A percentile compares a stretch with the other conserved stretches of the same genome.
phyloP scores from a whole-genome alignment of 2,888 invertebrate genomes.

The Agonopterix alstromeriana region DNA sequence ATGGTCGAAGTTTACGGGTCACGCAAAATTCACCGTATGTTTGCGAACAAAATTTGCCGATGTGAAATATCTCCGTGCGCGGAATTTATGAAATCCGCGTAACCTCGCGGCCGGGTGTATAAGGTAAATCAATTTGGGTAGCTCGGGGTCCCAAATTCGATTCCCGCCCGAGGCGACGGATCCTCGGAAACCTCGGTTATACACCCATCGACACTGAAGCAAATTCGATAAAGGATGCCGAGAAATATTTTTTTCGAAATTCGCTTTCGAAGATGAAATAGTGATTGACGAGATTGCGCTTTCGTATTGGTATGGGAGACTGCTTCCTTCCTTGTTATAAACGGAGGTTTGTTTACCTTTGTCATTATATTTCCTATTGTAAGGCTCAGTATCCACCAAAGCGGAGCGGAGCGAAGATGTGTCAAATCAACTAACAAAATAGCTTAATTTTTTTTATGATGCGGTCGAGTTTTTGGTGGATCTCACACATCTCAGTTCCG shows the following conservation, averaged over 20 bases:
- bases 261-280: constrained; percentile 12
- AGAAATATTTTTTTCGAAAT: constrained; percentile 38
- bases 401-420: no score
- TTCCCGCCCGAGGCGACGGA: constrained; percentile 54
- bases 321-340: no score
- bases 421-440: no score
- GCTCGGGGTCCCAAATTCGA: constrained; percentile 65
- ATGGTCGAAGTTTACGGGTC: no score
- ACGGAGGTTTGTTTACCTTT: background rate
- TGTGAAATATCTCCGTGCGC: background rate
- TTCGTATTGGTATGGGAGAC: no score
- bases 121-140: constrained; percentile 66
- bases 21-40: constrained; percentile 5
- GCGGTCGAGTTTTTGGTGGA: background rate
- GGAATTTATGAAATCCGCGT: constrained; percentile 38
- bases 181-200: constrained; percentile 47
- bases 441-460: no score
- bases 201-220: constrained; percentile 43
- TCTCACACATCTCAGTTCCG: background rate
- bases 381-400: background rate
- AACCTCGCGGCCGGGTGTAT: constrained; percentile 40
- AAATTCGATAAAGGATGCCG: constrained; percentile 49
- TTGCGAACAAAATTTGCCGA: background rate
- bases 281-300: constrained; percentile 9
- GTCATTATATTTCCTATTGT: background rate